These are phyloP conservation scores for Callimorpha dominula DNA, from an alignment of 2,888 invertebrate genomes.

Conservation along the genomic window DNA sequence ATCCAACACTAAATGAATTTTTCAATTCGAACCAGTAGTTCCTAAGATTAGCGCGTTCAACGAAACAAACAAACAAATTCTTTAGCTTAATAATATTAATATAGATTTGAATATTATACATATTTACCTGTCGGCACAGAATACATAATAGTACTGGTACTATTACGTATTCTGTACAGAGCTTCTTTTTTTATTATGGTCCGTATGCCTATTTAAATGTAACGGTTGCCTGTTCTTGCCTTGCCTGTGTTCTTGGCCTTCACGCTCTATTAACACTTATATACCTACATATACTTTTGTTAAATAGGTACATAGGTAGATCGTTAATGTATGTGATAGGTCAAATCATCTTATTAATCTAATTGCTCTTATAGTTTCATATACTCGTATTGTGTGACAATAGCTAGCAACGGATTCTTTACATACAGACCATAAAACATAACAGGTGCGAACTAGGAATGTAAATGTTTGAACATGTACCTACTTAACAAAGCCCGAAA, in stretches of 20 bases:
- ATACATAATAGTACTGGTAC: no score
- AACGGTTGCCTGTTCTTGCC: neutral
- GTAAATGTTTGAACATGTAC: neutral
- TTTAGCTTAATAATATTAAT: no score
- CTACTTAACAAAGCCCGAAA: neutral
- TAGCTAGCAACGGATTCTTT: neutral
- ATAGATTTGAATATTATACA: no score
- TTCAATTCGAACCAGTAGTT: no score
- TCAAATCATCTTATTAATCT: neutral
- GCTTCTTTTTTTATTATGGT: neutral
- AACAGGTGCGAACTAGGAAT: neutral
- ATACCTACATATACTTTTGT: neutral
- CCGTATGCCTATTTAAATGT: neutral
- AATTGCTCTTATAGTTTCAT: conserved; percentile 2
- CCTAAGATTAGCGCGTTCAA: no score
- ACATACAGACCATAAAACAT: neutral
- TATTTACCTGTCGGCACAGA: no score
- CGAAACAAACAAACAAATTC: no score
- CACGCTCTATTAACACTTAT: neutral
- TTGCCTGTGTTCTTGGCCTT: neutral
- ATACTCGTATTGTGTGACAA: neutral
- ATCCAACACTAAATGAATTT: no score
- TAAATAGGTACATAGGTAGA: neutral
- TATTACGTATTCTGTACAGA: no score
- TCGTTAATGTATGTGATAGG: neutral